Evolutionary conservation across 2,797 vertebrate species (phyloP).

Genomic region (Malacoctenus gilli): DNA sequence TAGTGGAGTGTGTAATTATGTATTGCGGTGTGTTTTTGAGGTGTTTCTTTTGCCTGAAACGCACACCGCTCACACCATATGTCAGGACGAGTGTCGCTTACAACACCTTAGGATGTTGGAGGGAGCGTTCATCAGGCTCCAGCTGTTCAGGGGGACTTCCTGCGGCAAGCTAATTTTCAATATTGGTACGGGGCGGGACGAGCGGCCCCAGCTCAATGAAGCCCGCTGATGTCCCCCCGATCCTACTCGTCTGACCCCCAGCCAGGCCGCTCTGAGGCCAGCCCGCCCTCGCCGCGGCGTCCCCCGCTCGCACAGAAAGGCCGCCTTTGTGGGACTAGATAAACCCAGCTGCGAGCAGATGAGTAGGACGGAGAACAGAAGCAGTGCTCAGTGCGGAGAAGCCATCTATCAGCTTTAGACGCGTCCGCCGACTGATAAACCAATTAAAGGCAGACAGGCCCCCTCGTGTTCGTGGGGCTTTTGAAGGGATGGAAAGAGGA

Average conservation of each 20-base stretch:
- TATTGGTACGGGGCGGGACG: slow-evolving; percentile 23
- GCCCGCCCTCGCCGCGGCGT: slow-evolving; percentile 21
- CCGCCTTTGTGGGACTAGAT: slow-evolving; percentile 51
- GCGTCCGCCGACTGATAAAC: slow-evolving; percentile 45
- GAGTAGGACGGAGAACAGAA: slow-evolving; percentile 47
- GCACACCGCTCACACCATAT: neutral
- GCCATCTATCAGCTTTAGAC: slow-evolving; percentile 51
- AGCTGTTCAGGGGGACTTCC: too few species aligned
- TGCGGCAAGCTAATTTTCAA: too few species aligned
- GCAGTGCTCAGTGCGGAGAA: slow-evolving; percentile 27
- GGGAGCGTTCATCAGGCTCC: too few species aligned
- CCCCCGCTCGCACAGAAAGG: slow-evolving; percentile 48
- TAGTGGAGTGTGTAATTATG: slow-evolving; percentile 55
- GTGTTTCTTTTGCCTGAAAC: slow-evolving; percentile 13
- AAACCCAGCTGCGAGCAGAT: slow-evolving; percentile 28
- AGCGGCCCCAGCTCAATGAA: slow-evolving; percentile 12
- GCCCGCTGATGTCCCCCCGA: slow-evolving; percentile 32
- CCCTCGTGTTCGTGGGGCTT: slow-evolving; percentile 15
- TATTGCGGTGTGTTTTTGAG: slow-evolving; percentile 29
- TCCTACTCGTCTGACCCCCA: slow-evolving; percentile 50
- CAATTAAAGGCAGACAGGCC: slow-evolving; percentile 40
- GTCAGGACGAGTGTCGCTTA: neutral
- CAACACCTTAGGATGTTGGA: too few species aligned
- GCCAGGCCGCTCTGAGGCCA: slow-evolving; percentile 34
- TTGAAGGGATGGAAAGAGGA: neutral